A percentile compares a stretch with the other conserved stretches of the same genome.
These are phyloP conservation scores for Philonicus albiceps DNA, from an alignment of 2,888 invertebrate genomes.

Conservation along the genomic window DNA sequence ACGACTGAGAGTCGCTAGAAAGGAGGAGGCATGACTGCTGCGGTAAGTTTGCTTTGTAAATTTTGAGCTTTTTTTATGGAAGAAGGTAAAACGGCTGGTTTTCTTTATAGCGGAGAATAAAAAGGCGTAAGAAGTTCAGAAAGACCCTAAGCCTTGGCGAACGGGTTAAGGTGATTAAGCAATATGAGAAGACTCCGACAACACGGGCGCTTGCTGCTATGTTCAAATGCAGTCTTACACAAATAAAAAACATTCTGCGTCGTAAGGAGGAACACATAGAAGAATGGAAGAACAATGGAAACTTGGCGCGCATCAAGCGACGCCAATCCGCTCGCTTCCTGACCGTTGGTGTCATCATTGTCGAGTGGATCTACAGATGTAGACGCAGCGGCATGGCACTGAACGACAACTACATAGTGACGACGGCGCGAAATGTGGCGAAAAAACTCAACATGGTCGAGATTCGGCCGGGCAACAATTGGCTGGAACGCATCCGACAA, in stretches of 20 bases:
- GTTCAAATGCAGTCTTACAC: slow-evolving; percentile 23
- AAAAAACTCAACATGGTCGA: slow-evolving; percentile 11
- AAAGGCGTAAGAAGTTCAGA: neutral
- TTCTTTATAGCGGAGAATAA: neutral
- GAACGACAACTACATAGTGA: neutral
- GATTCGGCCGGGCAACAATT: slow-evolving; percentile 15
- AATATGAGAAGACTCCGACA: slow-evolving; percentile 2
- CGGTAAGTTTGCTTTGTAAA: neutral
- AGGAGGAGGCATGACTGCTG: slow-evolving; percentile 2
- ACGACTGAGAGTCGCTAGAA: neutral
- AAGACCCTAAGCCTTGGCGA: slow-evolving; percentile 3
- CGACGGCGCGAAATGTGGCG: neutral
- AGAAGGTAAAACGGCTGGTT: neutral
- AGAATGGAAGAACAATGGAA: slow-evolving; percentile 21
- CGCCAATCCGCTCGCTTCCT: neutral
- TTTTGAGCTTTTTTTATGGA: neutral
- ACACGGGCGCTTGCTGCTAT: neutral
- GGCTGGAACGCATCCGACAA: slow-evolving; percentile 39
- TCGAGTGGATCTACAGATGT: slow-evolving; percentile 30
- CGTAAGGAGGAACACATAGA: slow-evolving; percentile 22
- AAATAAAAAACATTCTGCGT: slow-evolving; percentile 38
- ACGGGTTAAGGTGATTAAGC: slow-evolving; percentile 15
- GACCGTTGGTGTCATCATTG: neutral
- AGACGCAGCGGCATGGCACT: neutral
- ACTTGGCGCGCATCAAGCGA: neutral